Percentiles rank a stretch among this genome's conserved stretches.
Conservation (phyloP, 2,797 vertebrate genomes). For the Anisognathus igniventris region DNA sequence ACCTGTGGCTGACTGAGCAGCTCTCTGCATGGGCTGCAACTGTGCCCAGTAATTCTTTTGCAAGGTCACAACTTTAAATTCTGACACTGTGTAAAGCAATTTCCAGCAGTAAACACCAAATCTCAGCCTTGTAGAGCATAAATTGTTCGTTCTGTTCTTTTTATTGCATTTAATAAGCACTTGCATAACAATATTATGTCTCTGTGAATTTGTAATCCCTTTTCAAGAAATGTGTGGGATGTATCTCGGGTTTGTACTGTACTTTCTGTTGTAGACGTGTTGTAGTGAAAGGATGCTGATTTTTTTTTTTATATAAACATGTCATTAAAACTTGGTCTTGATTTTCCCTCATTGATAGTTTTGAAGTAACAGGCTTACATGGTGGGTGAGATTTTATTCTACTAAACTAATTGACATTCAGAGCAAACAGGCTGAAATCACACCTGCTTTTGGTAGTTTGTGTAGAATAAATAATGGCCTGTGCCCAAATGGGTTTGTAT, state of each 20-base stretch:
- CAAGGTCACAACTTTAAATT: background rate
- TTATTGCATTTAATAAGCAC: background rate
- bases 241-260: background rate
- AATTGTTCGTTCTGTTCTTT: background rate
- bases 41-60: background rate
- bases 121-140: background rate
- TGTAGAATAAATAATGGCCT: background rate
- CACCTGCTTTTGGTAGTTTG: background rate
- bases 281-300: background rate
- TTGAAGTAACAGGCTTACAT: background rate
- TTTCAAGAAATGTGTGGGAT: background rate
- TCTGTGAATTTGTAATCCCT: background rate
- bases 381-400: background rate
- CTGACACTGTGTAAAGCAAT: background rate
- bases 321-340: background rate
- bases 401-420: background rate
- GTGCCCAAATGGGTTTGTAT: background rate
- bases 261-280: background rate
- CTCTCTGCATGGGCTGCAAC: rapidly evolving
- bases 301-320: background rate
- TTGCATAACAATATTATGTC: background rate
- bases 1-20: background rate
- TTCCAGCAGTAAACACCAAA: background rate
- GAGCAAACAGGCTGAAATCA: background rate
- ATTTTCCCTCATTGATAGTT: background rate